A percentile compares a stretch with the other conserved stretches of the same genome.
Conservation (phyloP, 2,113 vertebrate genomes). For the Rana temporaria region DNA sequence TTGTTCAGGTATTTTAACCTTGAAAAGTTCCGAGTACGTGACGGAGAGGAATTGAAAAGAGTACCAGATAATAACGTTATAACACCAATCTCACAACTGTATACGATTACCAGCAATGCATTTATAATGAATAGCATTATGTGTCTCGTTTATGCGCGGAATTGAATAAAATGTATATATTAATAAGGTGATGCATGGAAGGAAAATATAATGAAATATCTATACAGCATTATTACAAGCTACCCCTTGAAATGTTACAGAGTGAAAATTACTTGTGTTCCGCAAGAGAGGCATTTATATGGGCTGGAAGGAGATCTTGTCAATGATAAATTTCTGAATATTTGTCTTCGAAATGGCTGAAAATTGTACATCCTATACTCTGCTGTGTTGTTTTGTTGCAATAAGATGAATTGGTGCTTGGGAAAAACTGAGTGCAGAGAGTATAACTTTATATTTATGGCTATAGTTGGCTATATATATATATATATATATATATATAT, state of each 20-base stretch:
- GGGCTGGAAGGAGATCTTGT: not conserved
- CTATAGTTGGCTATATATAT: too few relatives aligned
- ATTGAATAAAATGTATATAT: conserved; percentile 23
- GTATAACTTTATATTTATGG: too few relatives aligned
- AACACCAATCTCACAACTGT: conserved; percentile 3
- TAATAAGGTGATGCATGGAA: conserved; percentile 41
- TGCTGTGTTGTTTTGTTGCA: not conserved
- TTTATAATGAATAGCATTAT: conserved; percentile 44
- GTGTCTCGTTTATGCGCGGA: conserved; percentile 53
- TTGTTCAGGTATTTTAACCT: conserved; percentile 36
- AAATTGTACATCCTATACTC: not conserved
- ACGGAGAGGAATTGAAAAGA: not conserved
- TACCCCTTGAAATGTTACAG: not conserved
- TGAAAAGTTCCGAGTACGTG: conserved; percentile 17
- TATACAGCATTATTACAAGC: conserved; percentile 60
- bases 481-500: too few relatives aligned
- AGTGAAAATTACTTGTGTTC: conserved; percentile 16
- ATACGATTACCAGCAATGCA: conserved; percentile 21
- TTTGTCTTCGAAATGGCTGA: not conserved
- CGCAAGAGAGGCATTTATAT: not conserved
- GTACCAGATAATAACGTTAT: conserved; percentile 33
- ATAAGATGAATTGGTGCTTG: too few relatives aligned
- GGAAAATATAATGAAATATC: conserved; percentile 66
- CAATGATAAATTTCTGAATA: conserved; percentile 13
- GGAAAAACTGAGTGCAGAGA: too few relatives aligned